These are phyloP conservation scores for Bombus cullumanus DNA, from an alignment of 1,140 invertebrate genomes.

Conservation along the genomic window DNA sequence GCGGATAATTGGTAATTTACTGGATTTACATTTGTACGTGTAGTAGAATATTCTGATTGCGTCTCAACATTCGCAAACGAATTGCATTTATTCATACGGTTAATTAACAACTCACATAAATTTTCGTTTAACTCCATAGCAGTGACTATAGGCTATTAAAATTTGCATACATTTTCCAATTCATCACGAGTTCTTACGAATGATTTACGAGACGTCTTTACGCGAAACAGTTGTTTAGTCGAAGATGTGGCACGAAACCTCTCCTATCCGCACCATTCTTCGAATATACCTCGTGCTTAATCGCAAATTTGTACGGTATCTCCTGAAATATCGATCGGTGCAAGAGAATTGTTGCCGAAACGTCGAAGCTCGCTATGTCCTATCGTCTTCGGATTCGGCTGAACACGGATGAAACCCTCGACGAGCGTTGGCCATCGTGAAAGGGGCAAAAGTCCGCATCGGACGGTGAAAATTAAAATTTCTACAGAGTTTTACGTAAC, in stretches of 20 bases:
- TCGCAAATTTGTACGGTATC: too few species aligned
- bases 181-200: not conserved
- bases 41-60: not conserved
- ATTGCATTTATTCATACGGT: not conserved
- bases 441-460: not conserved
- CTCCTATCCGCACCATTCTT: too few species aligned
- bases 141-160: not conserved
- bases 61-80: not conserved
- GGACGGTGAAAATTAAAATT: not conserved
- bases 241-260: too few species aligned
- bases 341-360: too few species aligned
- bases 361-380: too few species aligned
- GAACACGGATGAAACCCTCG: too few species aligned
- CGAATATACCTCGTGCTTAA: too few species aligned
- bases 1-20: not conserved
- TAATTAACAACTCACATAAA: not conserved
- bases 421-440: too few species aligned
- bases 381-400: too few species aligned
- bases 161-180: not conserved
- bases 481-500: slow-evolving; percentile 18
- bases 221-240: not conserved
- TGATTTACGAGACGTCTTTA: not conserved
- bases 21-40: not conserved
- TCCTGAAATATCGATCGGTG: too few species aligned
- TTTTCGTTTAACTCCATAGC: not conserved